phyloP scores from a whole-genome alignment of 2,888 invertebrate species.

The Peribatodes rhomboidaria region DNA sequence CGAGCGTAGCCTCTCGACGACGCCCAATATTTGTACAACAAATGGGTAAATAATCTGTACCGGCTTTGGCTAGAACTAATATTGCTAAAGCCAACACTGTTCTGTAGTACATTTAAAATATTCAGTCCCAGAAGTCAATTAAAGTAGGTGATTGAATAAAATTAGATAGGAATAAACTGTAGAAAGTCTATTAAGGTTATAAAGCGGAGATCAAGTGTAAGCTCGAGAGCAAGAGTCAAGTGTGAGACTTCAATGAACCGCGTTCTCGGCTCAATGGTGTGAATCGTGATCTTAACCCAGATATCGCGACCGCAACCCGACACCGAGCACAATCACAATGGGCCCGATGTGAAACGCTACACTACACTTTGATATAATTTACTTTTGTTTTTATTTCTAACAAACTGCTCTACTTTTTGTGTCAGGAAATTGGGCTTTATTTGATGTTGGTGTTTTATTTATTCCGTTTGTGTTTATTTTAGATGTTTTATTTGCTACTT shows the following conservation, averaged over 20 bases:
- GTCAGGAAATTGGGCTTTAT: slow-evolving; percentile 16
- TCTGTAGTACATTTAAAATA: slow-evolving; percentile 44
- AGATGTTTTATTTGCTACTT: background rate
- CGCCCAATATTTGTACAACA: slow-evolving; percentile 70
- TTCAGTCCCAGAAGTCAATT: slow-evolving; percentile 14
- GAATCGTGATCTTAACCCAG: slow-evolving; percentile 68
- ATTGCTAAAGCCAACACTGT: slow-evolving; percentile 62
- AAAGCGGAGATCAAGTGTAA: slow-evolving; percentile 18
- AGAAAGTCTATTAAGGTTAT: slow-evolving; percentile 46
- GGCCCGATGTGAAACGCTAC: slow-evolving; percentile 42
- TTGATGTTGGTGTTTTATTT: slow-evolving; percentile 7
- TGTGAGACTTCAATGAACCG: slow-evolving; percentile 57
- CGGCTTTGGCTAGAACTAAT: slow-evolving; percentile 62
- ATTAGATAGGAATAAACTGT: slow-evolving; percentile 33
- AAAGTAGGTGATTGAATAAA: background rate
- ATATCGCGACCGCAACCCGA: slow-evolving; percentile 52
- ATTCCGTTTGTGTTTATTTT: background rate
- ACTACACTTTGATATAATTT: slow-evolving; percentile 36
- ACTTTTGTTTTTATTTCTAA: slow-evolving; percentile 33
- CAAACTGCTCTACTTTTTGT: slow-evolving; percentile 20
- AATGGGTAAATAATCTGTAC: slow-evolving; percentile 71
- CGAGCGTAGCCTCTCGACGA: slow-evolving; percentile 57
- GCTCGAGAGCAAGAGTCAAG: slow-evolving; percentile 45
- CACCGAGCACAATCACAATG: slow-evolving; percentile 42
- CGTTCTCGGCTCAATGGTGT: slow-evolving; percentile 54